A percentile compares a stretch with the other conserved stretches of the same genome.
Evolutionary conservation across 2,113 vertebrate genomes (phyloP).

Genomic region (Psilopogon haemacephalus): DNA sequence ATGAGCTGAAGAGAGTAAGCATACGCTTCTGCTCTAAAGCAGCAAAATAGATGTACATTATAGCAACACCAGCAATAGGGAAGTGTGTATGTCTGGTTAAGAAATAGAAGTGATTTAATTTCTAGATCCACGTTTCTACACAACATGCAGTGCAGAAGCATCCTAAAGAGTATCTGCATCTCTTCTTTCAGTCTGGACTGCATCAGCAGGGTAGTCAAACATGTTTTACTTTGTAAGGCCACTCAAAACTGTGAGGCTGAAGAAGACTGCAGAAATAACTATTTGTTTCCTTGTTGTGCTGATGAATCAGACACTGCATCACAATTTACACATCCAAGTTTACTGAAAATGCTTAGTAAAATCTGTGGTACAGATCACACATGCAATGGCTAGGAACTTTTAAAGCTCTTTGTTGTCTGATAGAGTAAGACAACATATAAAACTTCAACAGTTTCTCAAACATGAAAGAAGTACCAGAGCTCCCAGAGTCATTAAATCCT

Average conservation of each 20-base stretch:
- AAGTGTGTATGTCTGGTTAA: not conserved
- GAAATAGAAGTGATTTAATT: not conserved
- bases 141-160: not conserved
- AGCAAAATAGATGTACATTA: not conserved
- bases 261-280: not conserved
- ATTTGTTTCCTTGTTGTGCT: not conserved
- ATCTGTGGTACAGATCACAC: not conserved
- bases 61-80: not conserved
- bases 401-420: not conserved
- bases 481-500: not conserved
- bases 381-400: fast-evolving
- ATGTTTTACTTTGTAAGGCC: not conserved
- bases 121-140: not conserved
- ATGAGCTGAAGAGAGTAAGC: not conserved
- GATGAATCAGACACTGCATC: not conserved
- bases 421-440: not conserved
- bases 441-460: not conserved
- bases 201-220: not conserved
- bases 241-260: not conserved
- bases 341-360: not conserved
- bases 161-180: not conserved
- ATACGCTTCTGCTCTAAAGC: not conserved
- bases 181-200: not conserved
- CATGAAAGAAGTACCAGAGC: not conserved
- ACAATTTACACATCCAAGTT: not conserved